Percentiles rank a stretch among this genome's conserved stretches.
These are phyloP conservation scores for Botia kubotai DNA, from an alignment of 2,797 vertebrate genomes.

Conservation along the genomic window DNA sequence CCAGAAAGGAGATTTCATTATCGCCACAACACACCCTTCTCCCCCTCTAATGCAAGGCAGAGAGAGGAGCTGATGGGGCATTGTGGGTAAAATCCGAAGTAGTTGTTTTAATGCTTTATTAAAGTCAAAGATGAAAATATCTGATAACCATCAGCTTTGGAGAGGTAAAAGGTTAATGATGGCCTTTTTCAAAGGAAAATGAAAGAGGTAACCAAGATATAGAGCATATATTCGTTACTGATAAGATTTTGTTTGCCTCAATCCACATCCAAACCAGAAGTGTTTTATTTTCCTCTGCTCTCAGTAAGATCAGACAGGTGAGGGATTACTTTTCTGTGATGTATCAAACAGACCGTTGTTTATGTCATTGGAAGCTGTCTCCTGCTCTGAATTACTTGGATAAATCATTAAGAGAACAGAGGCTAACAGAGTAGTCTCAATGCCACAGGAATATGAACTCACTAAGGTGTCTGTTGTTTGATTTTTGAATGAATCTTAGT, in stretches of 20 bases:
- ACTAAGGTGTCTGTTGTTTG: constrained; percentile 50
- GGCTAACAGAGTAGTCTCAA: constrained; percentile 27
- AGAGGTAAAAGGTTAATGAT: constrained; percentile 75
- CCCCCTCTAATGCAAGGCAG: constrained; percentile 41
- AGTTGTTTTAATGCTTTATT: constrained; percentile 78
- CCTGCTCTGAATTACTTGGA: constrained; percentile 50
- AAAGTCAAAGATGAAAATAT: constrained; percentile 77
- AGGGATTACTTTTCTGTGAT: constrained; percentile 46
- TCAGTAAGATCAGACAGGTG: constrained; percentile 27
- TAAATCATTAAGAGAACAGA: constrained; percentile 56
- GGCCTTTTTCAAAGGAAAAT: constrained; percentile 65
- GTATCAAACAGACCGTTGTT: constrained; percentile 53
- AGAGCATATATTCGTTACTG: constrained; percentile 63
- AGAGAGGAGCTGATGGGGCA: constrained; percentile 33
- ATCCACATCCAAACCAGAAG: constrained; percentile 45
- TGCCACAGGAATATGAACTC: constrained; percentile 47
- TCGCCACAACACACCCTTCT: constrained; percentile 60
- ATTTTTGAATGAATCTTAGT: constrained; percentile 50
- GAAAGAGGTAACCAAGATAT: constrained; percentile 60
- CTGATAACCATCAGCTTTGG: constrained; percentile 79
- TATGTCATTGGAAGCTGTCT: constrained; percentile 45
- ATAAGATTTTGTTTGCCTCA: constrained; percentile 67
- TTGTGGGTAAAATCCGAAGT: constrained; percentile 68
- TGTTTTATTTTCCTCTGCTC: constrained; percentile 46
- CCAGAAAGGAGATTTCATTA: constrained; percentile 73